These are phyloP conservation scores for Nebria salina DNA, from an alignment of 2,888 invertebrate genomes.

Conservation along the genomic window DNA sequence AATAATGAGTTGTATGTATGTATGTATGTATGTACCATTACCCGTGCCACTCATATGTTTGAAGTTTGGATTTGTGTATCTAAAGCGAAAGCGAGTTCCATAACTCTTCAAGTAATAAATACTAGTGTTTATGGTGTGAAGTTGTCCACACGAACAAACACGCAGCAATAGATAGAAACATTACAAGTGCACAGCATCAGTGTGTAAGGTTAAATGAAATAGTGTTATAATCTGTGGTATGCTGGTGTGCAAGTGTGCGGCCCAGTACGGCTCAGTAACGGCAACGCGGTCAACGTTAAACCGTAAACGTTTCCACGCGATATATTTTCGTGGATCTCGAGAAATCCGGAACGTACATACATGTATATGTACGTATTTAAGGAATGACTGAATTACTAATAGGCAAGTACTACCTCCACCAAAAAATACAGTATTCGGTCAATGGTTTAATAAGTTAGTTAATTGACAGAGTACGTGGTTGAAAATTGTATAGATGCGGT, in stretches of 20 bases:
- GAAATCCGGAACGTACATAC: constrained; percentile 27
- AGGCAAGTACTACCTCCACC: not conserved
- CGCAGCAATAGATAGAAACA: constrained; percentile 2
- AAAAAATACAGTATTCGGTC: not conserved
- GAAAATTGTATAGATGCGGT: not conserved
- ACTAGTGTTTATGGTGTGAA: constrained; percentile 6
- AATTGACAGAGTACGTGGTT: no score
- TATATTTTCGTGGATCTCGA: constrained; percentile 57
- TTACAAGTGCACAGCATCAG: constrained; percentile 19
- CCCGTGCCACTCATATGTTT: no score
- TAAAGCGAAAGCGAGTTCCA: constrained; percentile 7
- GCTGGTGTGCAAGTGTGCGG: constrained; percentile 45
- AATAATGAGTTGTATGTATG: no score
- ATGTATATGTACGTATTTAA: no score
- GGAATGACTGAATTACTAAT: no score
- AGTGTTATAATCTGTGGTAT: constrained; percentile 60
- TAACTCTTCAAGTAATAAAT: not conserved
- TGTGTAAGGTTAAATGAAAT: constrained; percentile 56
- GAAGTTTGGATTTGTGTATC: no score
- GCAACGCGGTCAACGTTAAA: constrained; percentile 55
- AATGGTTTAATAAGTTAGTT: no score
- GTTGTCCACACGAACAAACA: constrained; percentile 4
- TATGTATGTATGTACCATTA: no score
- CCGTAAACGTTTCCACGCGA: constrained; percentile 61
- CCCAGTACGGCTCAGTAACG: not conserved